These are phyloP conservation scores for Pollimyrus isidori DNA, from an alignment of 2,113 vertebrate species.

Conservation along the genomic window DNA sequence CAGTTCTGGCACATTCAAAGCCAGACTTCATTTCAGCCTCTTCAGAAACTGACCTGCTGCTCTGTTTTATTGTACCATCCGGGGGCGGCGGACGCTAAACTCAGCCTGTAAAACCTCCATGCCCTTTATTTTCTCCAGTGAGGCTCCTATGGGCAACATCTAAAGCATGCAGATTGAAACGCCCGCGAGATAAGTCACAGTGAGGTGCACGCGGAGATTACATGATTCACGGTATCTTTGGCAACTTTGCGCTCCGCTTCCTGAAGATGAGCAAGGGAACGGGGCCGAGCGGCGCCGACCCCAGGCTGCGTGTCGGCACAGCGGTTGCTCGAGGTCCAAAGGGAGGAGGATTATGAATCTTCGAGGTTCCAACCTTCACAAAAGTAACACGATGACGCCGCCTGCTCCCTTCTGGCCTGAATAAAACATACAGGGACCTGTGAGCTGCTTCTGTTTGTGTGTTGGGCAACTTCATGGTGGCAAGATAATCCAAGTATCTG, in stretches of 20 bases:
- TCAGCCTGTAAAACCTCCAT: background rate
- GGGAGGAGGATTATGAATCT: background rate
- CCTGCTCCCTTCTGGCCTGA: background rate
- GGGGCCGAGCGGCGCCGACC: background rate
- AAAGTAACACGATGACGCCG: background rate
- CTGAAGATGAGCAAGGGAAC: background rate
- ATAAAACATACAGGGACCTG: background rate
- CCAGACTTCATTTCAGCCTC: background rate
- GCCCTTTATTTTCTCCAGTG: background rate
- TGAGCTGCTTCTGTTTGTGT: background rate
- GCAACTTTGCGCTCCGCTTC: background rate
- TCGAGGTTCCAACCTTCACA: background rate
- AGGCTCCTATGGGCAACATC: background rate
- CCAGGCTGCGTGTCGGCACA: background rate
- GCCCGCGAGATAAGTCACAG: background rate
- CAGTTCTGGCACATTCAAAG: background rate
- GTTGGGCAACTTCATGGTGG: background rate
- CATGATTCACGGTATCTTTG: background rate
- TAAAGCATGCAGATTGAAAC: background rate
- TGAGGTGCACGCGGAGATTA: background rate
- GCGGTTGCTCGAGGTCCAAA: background rate
- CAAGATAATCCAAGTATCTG: background rate
- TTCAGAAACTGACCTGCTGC: background rate
- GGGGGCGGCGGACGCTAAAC: background rate
- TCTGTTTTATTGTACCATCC: background rate